Evolutionary conservation across 2,113 vertebrate species (phyloP).

Genomic region (Cygnus atratus): DNA sequence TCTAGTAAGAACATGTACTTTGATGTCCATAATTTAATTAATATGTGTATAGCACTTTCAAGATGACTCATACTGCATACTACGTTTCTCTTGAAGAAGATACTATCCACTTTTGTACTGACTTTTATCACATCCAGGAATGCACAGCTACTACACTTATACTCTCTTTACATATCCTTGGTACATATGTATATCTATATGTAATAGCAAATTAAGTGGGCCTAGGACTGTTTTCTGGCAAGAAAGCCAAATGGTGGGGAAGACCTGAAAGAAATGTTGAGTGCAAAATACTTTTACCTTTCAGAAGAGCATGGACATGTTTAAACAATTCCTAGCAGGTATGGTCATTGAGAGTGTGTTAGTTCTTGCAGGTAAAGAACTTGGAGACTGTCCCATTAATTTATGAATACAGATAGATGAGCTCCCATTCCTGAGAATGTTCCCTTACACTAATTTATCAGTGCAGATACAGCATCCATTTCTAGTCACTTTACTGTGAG

Average conservation of each 20-base stretch:
- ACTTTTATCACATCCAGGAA: background rate
- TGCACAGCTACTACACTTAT: background rate
- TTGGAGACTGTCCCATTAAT: background rate
- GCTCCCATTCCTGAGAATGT: background rate
- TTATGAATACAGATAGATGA: background rate
- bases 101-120: background rate
- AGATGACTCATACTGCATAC: background rate
- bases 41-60: background rate
- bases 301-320: background rate
- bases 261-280: background rate
- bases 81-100: background rate
- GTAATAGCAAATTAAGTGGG: background rate
- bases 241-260: background rate
- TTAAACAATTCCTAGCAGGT: background rate
- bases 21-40: slow-evolving; percentile 8
- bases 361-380: background rate
- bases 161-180: background rate
- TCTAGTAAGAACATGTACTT: slow-evolving; percentile 6
- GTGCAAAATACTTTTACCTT: background rate
- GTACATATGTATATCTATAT: background rate
- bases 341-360: background rate
- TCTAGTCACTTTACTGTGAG: background rate
- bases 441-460: background rate
- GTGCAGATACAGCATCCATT: background rate
- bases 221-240: background rate